Conservation (phyloP, 37 sponge, comb jelly and placozoan species). For the Cliona cf. orientalis region DNA sequence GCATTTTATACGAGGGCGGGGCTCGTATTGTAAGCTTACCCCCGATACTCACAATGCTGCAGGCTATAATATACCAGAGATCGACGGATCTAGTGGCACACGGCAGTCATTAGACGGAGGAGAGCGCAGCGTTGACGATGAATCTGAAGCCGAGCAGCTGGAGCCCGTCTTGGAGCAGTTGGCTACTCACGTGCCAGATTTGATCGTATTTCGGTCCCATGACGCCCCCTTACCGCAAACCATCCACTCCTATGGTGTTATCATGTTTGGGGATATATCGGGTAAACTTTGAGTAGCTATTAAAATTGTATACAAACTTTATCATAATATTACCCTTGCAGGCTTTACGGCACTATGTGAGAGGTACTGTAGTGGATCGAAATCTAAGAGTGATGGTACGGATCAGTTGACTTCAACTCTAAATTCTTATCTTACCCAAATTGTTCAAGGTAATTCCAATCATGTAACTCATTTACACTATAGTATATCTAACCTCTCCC, state of each 20-base stretch:
- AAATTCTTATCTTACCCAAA: conserved; percentile 84
- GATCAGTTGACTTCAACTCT: conserved; percentile 88
- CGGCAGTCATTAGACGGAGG: too few species aligned
- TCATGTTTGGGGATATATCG: conserved; percentile 82
- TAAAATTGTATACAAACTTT: neutral
- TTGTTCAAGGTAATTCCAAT: conserved; percentile 67
- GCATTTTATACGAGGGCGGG: too few species aligned
- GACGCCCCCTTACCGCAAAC: conserved; percentile 60
- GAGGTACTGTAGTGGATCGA: conserved; percentile 74
- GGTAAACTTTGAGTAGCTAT: conserved; percentile 28
- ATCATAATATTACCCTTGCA: conserved; percentile 8
- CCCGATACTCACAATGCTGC: too few species aligned
- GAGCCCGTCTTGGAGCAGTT: conserved; percentile 58
- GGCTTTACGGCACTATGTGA: conserved; percentile 96
- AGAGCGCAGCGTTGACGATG: too few species aligned
- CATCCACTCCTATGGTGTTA: conserved; percentile 59
- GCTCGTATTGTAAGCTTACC: too few species aligned
- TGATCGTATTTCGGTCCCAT: conserved; percentile 39
- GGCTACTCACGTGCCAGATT: conserved; percentile 71
- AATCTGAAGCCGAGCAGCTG: neutral
- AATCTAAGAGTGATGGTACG: conserved; percentile 57
- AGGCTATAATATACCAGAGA: too few species aligned
- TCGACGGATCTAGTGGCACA: too few species aligned
- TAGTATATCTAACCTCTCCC: neutral
- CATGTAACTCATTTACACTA: neutral